Base-by-base conservation (phyloP, 2,888 invertebrate species). In the Pachymerium ferrugineum region DNA sequence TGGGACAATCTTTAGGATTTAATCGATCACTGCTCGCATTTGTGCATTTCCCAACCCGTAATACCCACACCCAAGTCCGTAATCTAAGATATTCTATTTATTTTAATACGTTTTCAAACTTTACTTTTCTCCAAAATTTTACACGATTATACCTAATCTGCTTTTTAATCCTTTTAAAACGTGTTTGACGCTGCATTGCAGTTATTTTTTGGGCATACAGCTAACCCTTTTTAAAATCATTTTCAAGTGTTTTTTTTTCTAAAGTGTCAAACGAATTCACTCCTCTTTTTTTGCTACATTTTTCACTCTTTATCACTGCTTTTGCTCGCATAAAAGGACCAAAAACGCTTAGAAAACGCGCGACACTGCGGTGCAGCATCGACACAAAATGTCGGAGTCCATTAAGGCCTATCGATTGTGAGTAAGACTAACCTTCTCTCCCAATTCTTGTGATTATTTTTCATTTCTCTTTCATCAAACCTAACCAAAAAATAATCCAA, bases 381-480 rank as follows among this genome's bases (percentile, higher is more conserved):
- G 38, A 38, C 22, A 38, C 71, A 71, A 71, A 33, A 74, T 75
- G 74, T 74, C 71, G 30, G 75, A 75, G 70, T 73, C 75, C 71
- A 75, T 75, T 70, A 75, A 75, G 74, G 75, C 75, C 29, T 75
- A 75, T 75, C 75, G 75, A 74, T 71, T 75, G 75, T 75, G 54
- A 75, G 75, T 75, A 75, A 28, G 8, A 25, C 19, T 67, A 14
- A 10, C 14, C 35, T 67, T 38, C 38, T 38, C 38, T 16, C 38
- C 12, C 38, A 16, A 16, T 38, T 16, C 14, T 38, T 38, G 14
- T 38, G 38, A 4, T n/a, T n/a, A 14, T 16, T 38, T 38, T 10
- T 8, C 38, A 14, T 1, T 38, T 12, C 38, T 38, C 16, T 38
- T 38, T 10, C 8, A 4, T 16, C 33, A 38, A 0, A 38, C 4